Evolutionary conservation across 1,140 invertebrate genomes (phyloP).

Genomic region (Lepeophtheirus salmonis): DNA sequence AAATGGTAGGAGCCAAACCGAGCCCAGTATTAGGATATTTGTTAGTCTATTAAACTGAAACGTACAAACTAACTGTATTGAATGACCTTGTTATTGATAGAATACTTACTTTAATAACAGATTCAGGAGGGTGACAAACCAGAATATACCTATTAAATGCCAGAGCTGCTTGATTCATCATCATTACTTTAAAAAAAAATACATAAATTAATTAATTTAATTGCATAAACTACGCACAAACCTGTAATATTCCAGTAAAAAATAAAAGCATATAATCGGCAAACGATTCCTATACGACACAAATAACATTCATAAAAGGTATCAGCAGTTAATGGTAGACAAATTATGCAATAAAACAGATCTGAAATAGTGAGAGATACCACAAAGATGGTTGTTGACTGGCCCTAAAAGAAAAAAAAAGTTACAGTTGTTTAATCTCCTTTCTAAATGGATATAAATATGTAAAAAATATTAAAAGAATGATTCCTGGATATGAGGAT

Average conservation of each 20-base stretch:
- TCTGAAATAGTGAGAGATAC: slow-evolving; percentile 1
- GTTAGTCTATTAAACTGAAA: background rate
- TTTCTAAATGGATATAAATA: too few relatives aligned
- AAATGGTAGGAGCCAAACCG: slow-evolving; percentile 1
- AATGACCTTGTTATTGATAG: background rate
- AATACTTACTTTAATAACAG: background rate
- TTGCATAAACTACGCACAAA: background rate
- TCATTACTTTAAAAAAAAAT: slow-evolving; percentile 5
- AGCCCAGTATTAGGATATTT: background rate
- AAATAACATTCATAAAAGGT: slow-evolving; percentile 8
- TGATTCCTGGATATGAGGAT: too few relatives aligned
- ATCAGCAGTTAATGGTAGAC: slow-evolving; percentile 7
- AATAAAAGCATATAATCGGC: slow-evolving; percentile 5
- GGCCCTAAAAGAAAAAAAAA: background rate
- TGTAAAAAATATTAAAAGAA: too few relatives aligned
- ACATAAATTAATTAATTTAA: background rate
- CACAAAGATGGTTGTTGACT: slow-evolving; percentile 9
- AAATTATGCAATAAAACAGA: slow-evolving; percentile 4
- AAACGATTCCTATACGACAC: background rate
- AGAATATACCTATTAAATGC: slow-evolving; percentile 8
- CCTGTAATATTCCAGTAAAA: slow-evolving; percentile 6
- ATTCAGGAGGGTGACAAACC: background rate
- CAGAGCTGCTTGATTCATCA: slow-evolving; percentile 1
- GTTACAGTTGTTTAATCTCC: too few relatives aligned
- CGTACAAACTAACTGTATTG: too few relatives aligned